Base-by-base conservation (phyloP, 2,113 vertebrate genomes). In the Nipponia nippon region DNA sequence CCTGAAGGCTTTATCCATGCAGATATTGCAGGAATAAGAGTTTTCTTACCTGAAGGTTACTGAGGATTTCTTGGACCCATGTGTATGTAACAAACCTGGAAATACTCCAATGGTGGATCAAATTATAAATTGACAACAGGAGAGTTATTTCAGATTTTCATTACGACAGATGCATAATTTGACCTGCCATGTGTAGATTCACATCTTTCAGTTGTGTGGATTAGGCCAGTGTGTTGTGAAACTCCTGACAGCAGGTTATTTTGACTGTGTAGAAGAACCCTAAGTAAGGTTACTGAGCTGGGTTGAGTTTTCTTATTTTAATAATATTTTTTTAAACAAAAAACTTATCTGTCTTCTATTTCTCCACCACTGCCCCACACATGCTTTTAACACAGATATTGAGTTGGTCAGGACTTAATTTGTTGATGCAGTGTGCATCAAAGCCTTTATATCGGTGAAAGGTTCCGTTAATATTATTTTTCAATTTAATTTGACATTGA, bases 401-500 rank as follows among this genome's bases (percentile, higher is more conserved):
- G 19, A 75, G 62, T 16, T 83, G 46, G 23, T 79, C 50, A 89
- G 91, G 78, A 87, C 38, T 80, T 69, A 15, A 61, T 79, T 79
- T 77, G 9, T 49, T 58, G 61, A 66, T 61, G 62, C 77, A 83
- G 22, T 3, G 1, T 42, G 26, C 88, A 72, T 95, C 89, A 26
- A 70, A 87, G 53, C 76, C 89, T 87, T 47, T 75, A 85, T 80
- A 90, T 6, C n/a, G 82, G 62, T 83, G 70, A 50, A 87, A 85
- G 59, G 38, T 83, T 91, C 67, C 2, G 20, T 76, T 58, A 76
- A 53, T 82, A 62, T 53, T 89, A 49, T 85, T 96, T 96, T 91
- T 65, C 32, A 18, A 7, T 81, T 94, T 93, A 69, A 87, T 96
- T 93, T 88, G 87, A 52, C 94, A 76, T 86, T 30, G 85, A 86